Base-by-base conservation (phyloP, 2,113 vertebrate genomes). In the Psilopsiagon aymara region DNA sequence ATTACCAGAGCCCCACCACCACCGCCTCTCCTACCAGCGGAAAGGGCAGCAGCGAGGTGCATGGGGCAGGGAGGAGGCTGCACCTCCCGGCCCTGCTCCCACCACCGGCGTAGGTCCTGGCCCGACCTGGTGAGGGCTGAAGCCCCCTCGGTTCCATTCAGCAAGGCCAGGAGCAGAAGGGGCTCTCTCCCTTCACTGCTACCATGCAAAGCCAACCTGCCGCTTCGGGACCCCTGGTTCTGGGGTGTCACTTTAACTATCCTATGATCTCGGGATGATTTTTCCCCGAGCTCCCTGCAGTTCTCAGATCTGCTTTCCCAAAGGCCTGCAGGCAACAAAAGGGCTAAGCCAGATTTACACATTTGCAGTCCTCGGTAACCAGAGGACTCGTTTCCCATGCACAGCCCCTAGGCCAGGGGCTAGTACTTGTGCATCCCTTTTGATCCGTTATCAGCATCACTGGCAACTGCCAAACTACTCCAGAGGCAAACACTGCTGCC, bases 91-190 rank as follows among this genome's bases (percentile, higher is more conserved):
- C 29, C 62, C 67, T 5, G 37, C 28, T 74, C 66, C 52, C 74
- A 19, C 17, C 12, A 0, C 16, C 33, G 33, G 28, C 2, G 0
- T 2, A 41, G 43, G 73, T 55, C 60, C 47, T 4, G 0, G 29
- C n/a, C 2, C 5, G 33, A 17, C 15, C 17, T 5, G 27, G 1
- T 1, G 10, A 3, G 63, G 52, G 51, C 13, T 3, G 3, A 71
- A 51, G 39, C 6, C 31, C 25, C 27, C 62, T 39, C 6, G 3
- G 55, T 43, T 33, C 15, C 13, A 60, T 6, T n/a, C 8, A 19
- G 71, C 1, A 15, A 17, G 29, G 25, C 33, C 39, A 10, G 39
- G 18, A 33, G 33, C 41, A 63, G 13, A 46, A 60, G 24, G 25
- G 28, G 8, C n/a, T 62, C 23, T 24, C 33, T 53, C 74, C 59